Conservation (phyloP, 2,888 invertebrate genomes). For the Abrostola tripartita region DNA sequence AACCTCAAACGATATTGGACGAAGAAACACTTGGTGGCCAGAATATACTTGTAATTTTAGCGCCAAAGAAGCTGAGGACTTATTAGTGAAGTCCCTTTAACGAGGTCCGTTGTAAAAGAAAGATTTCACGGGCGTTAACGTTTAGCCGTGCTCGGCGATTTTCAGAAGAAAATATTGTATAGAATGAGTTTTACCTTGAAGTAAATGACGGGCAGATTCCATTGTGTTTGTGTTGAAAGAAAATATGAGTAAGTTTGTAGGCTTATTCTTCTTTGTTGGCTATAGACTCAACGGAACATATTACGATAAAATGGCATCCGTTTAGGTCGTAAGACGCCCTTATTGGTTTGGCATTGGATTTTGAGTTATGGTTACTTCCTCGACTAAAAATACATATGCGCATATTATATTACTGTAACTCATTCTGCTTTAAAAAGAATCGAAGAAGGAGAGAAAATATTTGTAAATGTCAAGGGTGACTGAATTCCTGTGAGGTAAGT, state of each 20-base stretch:
- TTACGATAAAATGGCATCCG: constrained; percentile 3
- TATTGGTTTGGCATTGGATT: background rate
- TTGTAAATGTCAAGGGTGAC: too few relatives aligned
- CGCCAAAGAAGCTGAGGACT: constrained; percentile 14
- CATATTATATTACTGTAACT: too few relatives aligned
- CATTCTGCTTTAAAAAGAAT: too few relatives aligned
- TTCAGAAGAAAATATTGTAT: background rate
- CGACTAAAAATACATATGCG: too few relatives aligned
- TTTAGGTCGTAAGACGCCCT: background rate
- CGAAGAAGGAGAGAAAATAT: too few relatives aligned
- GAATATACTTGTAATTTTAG: constrained; percentile 36
- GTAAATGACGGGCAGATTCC: constrained; percentile 1
- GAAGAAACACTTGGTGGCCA: constrained; percentile 14
- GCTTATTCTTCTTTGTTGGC: background rate
- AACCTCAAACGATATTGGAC: constrained; percentile 30
- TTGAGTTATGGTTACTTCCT: too few relatives aligned
- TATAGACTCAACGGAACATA: constrained; percentile 1
- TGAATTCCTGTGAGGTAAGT: too few relatives aligned
- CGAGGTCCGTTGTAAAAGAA: constrained; percentile 12
- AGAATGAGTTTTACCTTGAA: constrained; percentile 11
- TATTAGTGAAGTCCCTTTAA: constrained; percentile 21
- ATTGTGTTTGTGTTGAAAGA: constrained; percentile 4
- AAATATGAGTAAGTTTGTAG: constrained; percentile 1
- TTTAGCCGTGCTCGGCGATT: constrained; percentile 8
- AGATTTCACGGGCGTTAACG: constrained; percentile 14